Percentiles rank a stretch among this genome's conserved stretches.
Evolutionary conservation across 2,113 vertebrate genomes (phyloP).

Genomic region (Arenaria interpres): DNA sequence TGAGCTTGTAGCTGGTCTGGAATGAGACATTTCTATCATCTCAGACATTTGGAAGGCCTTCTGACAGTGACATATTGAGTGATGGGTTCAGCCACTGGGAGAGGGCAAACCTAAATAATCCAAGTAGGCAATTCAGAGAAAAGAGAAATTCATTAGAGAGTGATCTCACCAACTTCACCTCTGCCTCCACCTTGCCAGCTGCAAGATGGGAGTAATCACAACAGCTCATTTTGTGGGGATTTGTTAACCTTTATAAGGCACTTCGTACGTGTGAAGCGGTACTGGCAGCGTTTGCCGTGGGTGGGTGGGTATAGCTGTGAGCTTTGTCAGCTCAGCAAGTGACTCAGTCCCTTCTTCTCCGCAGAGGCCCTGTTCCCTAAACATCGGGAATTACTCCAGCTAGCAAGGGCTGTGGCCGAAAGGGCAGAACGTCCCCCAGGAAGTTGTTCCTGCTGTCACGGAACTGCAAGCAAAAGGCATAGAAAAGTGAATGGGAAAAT

Average conservation of each 20-base stretch:
- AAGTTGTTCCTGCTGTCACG: background rate
- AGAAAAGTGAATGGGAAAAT: background rate
- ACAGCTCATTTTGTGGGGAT: background rate
- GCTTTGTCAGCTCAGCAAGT: background rate
- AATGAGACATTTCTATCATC: background rate
- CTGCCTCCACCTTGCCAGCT: background rate
- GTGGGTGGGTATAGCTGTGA: background rate
- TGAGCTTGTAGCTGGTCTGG: background rate
- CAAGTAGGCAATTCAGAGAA: background rate
- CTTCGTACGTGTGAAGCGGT: background rate
- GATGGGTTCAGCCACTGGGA: background rate
- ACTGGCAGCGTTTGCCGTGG: background rate
- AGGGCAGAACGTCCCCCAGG: background rate
- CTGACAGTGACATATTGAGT: background rate
- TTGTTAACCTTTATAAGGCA: background rate
- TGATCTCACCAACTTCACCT: background rate
- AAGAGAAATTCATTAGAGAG: background rate
- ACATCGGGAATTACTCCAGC: background rate
- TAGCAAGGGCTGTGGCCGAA: background rate
- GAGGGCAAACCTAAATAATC: background rate
- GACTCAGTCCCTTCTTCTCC: background rate
- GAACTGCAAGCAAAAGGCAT: background rate
- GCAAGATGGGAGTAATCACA: background rate
- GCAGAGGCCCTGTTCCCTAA: background rate
- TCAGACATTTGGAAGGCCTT: background rate